Conservation (phyloP, 2,797 vertebrate genomes). For the Eupleurogrammus muticus region DNA sequence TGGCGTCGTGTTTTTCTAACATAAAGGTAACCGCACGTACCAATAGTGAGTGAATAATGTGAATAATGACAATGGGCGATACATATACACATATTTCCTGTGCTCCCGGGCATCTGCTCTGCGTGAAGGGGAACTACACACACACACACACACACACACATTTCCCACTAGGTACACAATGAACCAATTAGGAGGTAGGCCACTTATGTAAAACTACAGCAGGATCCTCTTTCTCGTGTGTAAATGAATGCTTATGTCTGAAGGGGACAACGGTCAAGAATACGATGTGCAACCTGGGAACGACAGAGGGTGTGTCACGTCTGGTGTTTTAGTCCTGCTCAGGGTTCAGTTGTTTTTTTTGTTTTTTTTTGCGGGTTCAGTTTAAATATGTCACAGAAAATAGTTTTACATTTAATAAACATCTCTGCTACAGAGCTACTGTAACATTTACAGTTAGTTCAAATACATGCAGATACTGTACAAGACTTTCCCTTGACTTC, state of each 20-base stretch:
- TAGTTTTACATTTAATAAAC: slow-evolving; percentile 71
- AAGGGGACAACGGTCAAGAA: slow-evolving; percentile 25
- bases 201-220: slow-evolving; percentile 52
- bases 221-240: slow-evolving; percentile 48
- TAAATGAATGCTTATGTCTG: slow-evolving; percentile 39
- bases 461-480: slow-evolving; percentile 79
- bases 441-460: slow-evolving; percentile 80
- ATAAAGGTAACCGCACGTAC: slow-evolving; percentile 37
- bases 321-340: slow-evolving; percentile 25
- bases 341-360: slow-evolving; percentile 26
- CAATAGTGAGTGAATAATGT: slow-evolving; percentile 13
- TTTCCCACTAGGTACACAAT: slow-evolving; percentile 30
- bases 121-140: slow-evolving; percentile 17
- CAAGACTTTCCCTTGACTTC: slow-evolving; percentile 55
- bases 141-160: slow-evolving; percentile 20
- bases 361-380: slow-evolving; percentile 61
- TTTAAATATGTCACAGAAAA: slow-evolving; percentile 65
- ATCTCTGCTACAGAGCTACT: slow-evolving; percentile 80
- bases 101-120: slow-evolving; percentile 17
- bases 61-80: slow-evolving; percentile 11
- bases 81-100: slow-evolving; percentile 18
- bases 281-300: slow-evolving; percentile 20
- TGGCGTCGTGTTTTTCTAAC: slow-evolving; percentile 10
- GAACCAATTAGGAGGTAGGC: slow-evolving; percentile 51
- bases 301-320: slow-evolving; percentile 10